These are phyloP conservation scores for Coendou prehensilis DNA, from an alignment of 2,797 vertebrate genomes.

Conservation along the genomic window DNA sequence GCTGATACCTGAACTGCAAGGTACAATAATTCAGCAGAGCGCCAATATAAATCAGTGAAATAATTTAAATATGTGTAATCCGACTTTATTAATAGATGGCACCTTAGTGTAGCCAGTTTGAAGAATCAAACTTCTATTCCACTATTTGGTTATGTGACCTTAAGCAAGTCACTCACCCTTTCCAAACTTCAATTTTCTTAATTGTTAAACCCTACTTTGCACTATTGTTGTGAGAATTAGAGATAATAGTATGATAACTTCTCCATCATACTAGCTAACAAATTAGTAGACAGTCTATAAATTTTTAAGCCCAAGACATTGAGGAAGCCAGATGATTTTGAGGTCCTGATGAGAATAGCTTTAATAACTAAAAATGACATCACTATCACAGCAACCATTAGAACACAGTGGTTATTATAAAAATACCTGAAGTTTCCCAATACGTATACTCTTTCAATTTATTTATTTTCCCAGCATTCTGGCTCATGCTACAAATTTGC, in stretches of 20 bases:
- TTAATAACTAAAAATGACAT: conserved; percentile 50
- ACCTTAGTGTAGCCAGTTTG: background rate
- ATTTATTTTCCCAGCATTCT: conserved; percentile 54
- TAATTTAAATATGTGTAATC: conserved; percentile 29
- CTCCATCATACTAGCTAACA: conserved; percentile 20
- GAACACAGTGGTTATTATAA: conserved; percentile 25
- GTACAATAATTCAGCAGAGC: background rate
- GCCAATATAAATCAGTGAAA: conserved; percentile 38
- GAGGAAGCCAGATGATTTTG: conserved; percentile 29
- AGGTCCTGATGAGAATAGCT: conserved; percentile 39
- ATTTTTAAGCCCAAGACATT: conserved; percentile 55
- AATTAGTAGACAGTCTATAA: background rate
- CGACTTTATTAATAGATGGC: conserved; percentile 35
- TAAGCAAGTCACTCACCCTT: conserved; percentile 39
- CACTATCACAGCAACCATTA: conserved; percentile 23
- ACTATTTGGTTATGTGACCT: conserved; percentile 21
- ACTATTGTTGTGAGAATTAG: conserved; percentile 2
- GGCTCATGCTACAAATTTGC: conserved; percentile 39
- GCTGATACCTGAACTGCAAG: conserved; percentile 33
- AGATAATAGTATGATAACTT: conserved; percentile 7
- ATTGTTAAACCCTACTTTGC: background rate
- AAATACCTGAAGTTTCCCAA: background rate
- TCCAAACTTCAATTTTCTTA: conserved; percentile 26
- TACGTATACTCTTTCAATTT: conserved; percentile 41
- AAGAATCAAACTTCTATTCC: background rate